These are phyloP conservation scores for Potamarius usumacintae DNA, from an alignment of 2,113 vertebrate genomes.

Conservation along the genomic window DNA sequence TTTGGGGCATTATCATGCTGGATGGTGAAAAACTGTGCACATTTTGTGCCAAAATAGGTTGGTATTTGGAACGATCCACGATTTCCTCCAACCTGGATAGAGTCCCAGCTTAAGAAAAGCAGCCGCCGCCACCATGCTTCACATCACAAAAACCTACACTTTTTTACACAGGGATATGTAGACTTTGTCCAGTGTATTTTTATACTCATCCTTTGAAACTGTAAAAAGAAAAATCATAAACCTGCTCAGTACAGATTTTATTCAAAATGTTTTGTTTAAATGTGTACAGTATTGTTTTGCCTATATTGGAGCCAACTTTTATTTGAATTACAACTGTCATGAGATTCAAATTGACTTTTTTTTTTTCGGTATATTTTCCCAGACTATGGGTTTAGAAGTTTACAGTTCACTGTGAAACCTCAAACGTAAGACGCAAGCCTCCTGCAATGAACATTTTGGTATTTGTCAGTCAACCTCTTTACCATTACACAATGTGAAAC, in stretches of 20 bases:
- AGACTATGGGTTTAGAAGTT: not conserved
- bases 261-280: not conserved
- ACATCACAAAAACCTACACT: not conserved
- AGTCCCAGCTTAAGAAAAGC: too few relatives aligned
- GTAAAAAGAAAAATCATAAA: not conserved
- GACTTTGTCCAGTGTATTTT: not conserved
- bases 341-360: not conserved
- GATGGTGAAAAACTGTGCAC: too few relatives aligned
- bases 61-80: too few relatives aligned
- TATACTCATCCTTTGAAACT: not conserved
- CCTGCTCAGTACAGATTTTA: not conserved
- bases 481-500: not conserved
- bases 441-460: not conserved
- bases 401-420: not conserved
- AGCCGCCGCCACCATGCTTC: too few relatives aligned
- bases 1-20: too few relatives aligned
- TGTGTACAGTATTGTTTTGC: not conserved
- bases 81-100: too few relatives aligned
- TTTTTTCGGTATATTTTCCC: not conserved
- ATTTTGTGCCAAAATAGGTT: too few relatives aligned
- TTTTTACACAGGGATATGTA: not conserved
- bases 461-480: not conserved
- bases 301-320: not conserved
- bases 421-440: not conserved
- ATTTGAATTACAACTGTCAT: not conserved